These are phyloP conservation scores for Malthinus flaveolus DNA, from an alignment of 2,888 invertebrate species.

Conservation along the genomic window DNA sequence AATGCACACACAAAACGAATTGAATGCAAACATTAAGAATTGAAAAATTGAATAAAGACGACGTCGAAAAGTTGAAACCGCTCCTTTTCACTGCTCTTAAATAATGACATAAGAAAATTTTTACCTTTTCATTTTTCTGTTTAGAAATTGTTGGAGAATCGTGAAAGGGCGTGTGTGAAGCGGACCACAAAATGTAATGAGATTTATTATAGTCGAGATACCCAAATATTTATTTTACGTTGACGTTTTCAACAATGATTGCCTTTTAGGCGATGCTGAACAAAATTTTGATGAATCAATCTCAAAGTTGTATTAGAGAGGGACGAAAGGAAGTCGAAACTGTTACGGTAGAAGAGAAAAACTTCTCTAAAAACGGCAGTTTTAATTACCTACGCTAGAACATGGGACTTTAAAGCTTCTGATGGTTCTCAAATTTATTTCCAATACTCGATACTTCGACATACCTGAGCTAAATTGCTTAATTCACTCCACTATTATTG, in stretches of 20 bases:
- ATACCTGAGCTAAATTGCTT: too few relatives aligned
- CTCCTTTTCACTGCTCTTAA: not conserved
- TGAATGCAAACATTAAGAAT: slow-evolving; percentile 23
- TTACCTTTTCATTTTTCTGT: slow-evolving; percentile 10
- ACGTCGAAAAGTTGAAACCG: slow-evolving; percentile 4
- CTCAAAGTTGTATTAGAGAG: too few relatives aligned
- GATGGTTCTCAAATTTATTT: too few relatives aligned
- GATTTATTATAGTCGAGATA: slow-evolving; percentile 42
- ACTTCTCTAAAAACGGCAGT: too few relatives aligned
- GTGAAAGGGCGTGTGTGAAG: slow-evolving; percentile 40
- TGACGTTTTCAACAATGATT: slow-evolving; percentile 35
- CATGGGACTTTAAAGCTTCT: too few relatives aligned
- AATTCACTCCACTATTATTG: too few relatives aligned
- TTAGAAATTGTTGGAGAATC: slow-evolving; percentile 22
- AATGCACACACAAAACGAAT: slow-evolving; percentile 13
- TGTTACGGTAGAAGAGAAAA: too few relatives aligned
- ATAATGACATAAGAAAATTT: not conserved
- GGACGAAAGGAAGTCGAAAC: too few relatives aligned
- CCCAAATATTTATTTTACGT: slow-evolving; percentile 44
- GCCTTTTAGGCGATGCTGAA: slow-evolving; percentile 9
- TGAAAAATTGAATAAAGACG: slow-evolving; percentile 11
- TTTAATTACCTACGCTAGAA: too few relatives aligned
- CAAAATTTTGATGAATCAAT: too few relatives aligned
- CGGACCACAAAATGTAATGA: slow-evolving; percentile 45
- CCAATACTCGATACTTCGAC: too few relatives aligned